Evolutionary conservation across 2,888 invertebrate genomes (phyloP), one percentile per base, ranked within the genome.

Genomic region (Brachyopa scutellaris): DNA sequence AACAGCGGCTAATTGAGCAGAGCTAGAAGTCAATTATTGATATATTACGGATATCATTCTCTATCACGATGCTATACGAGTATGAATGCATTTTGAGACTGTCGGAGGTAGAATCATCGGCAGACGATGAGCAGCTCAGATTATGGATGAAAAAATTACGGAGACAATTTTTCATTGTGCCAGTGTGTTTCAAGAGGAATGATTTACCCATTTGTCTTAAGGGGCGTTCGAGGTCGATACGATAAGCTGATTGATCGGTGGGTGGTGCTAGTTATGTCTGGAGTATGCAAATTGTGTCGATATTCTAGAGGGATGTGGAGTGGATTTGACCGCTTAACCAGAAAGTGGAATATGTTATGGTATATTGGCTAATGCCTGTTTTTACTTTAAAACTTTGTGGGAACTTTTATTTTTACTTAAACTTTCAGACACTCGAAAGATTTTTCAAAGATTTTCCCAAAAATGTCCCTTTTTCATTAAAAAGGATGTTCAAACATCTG

Each of bases 11-110:
- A 76, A 80, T 80, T 76, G 74, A 61, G 69, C 57, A 51, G 57
- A 57, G 49, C 69, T 70, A 64, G 51, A 51, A 76, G 64, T 64
- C 76, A 80, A 49, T 80, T 64, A 80, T 76, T 80, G 80, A 76
- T 66, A 70, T 80, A 80, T 80, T 80, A 69, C 80, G 80, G 76
- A 80, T 80, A 70, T 80, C 57, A 64, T 36, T 69, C 47, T 53
- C 62, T 40, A 42, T 47, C 38, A 15, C 9, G 11, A 21, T 8
- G 6, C 19, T 15, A 17, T 9, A 5, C 36, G 7, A 15, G 13
- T 13, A 19, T 15, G 8, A 42, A 36, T 42, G 47, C 31, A 26
- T 57, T 59, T 53, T 59, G 31, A 67, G 74, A n/a, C 36, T 36
- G 11, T 4, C 11, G n/a, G 9, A 13, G 59, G n/a, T 13, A 47